Base-by-base conservation (phyloP, 2,797 vertebrate genomes). In the Paramormyrops hopkinsi region DNA sequence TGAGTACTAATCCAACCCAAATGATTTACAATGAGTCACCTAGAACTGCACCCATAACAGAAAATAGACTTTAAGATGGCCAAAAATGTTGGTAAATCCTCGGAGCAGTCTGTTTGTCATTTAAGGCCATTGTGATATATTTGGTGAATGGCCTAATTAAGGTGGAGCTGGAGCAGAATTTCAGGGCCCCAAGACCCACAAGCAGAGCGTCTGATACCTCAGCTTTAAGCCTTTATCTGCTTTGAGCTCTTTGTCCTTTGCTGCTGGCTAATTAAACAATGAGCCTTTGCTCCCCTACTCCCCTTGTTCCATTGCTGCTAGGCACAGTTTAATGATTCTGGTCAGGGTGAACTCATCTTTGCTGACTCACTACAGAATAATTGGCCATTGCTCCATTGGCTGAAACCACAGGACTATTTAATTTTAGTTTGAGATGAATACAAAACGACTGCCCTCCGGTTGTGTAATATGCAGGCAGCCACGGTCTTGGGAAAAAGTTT, bases 371-470 rank as follows among this genome's bases (percentile, higher is more conserved):
- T 48, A 53, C 14, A 17, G 25, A 19, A 17, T 89, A 59, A 9
- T 62, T 17, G 37, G 37, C 44, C 41, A 62, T 4, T 29, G 53
- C 19, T 3, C 88, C 76, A 53, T 25, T 89, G n/a, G 79, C 33
- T 84, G n/a, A 41, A 79, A 54, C 56, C 59, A n/a, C n/a, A 0
- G 12, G 7, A 37, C 65, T 83, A 50, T 44, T 88, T 76, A 33
- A 88, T n/a, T 25, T 88, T 82, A 41, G 73, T 73, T 37, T 76
- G 65, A 79, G 88, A 48, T 7, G 76, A 53, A 89, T 83, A n/a
- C 79, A 48, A 84, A 83, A 89, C 14, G 76, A 53, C 76, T 51
- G 29, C 79, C 51, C 53, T 4, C 88, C 41, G 53, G 37, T 76
- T 19, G 1, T 17, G 14, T 53, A 79, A 25, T 82, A 33, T 6